Conservation (phyloP, 2,113 vertebrate species). For the Brienomyrus longianalis region DNA sequence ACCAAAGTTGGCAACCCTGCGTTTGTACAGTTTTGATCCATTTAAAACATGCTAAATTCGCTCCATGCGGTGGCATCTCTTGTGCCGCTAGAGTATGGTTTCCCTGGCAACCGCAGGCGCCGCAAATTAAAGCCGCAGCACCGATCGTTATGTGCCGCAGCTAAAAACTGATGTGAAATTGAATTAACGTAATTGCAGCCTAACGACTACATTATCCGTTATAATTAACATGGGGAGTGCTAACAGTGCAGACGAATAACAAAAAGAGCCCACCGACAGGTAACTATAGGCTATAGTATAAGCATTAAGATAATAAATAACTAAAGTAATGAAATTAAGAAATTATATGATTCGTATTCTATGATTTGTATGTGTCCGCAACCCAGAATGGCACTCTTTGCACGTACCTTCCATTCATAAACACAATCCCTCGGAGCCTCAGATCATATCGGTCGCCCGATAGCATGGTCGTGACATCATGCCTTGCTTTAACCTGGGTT, state of each 20-base stretch:
- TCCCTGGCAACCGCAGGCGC: background rate
- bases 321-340: background rate
- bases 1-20: background rate
- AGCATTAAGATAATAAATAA: background rate
- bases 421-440: background rate
- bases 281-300: background rate
- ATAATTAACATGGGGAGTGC: background rate
- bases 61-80: background rate
- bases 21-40: background rate
- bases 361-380: background rate
- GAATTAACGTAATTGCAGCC: background rate
- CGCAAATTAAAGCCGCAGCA: background rate
- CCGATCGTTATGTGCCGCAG: background rate
- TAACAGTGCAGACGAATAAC: background rate
- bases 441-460: background rate
- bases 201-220: background rate
- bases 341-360: background rate
- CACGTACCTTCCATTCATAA: background rate
- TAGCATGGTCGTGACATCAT: background rate
- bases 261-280: background rate
- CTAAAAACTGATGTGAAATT: background rate
- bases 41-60: background rate
- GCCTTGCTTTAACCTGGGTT: background rate
- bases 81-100: background rate
- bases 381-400: background rate